Percentiles rank a stretch among this genome's conserved stretches.
phyloP scores from a whole-genome alignment of 23 tunicate species.

The Ascidia mentula region DNA sequence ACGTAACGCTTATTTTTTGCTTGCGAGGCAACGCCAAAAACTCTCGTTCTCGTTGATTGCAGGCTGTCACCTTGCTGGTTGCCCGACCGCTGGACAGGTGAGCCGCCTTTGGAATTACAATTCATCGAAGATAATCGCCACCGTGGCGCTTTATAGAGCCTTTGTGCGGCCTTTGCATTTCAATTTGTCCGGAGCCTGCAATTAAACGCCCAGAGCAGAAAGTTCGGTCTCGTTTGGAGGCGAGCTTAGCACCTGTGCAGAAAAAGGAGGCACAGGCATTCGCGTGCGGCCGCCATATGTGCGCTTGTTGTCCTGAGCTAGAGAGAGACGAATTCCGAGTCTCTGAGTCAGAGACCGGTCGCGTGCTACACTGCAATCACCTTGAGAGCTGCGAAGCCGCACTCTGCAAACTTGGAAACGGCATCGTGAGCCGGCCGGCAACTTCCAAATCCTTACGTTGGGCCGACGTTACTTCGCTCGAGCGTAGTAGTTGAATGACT shows the following conservation, averaged over 20 bases:
- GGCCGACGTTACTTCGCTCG: no score
- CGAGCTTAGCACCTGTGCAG: no score
- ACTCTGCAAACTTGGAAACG: no score
- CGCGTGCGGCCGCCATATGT: constrained; percentile 1
- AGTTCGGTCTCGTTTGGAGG: no score
- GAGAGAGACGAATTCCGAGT: neutral
- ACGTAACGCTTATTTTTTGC: neutral
- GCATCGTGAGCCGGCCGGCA: neutral
- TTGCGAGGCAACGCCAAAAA: neutral
- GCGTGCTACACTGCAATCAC: neutral
- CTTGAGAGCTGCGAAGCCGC: no score
- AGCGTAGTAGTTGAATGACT: no score
- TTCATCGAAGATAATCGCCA: neutral
- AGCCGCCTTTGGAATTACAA: neutral
- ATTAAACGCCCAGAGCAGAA: no score
- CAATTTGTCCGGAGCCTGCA: no score
- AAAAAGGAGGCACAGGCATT: no score
- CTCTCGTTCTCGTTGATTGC: neutral
- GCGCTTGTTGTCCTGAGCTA: neutral
- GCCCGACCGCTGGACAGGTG: neutral
- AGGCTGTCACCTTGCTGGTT: neutral
- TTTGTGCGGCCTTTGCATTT: no score
- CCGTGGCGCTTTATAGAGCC: neutral
- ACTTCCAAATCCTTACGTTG: no score
- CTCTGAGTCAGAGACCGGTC: neutral